Conservation (phyloP, 2,888 invertebrate species). For the Brassicogethes aeneus region DNA sequence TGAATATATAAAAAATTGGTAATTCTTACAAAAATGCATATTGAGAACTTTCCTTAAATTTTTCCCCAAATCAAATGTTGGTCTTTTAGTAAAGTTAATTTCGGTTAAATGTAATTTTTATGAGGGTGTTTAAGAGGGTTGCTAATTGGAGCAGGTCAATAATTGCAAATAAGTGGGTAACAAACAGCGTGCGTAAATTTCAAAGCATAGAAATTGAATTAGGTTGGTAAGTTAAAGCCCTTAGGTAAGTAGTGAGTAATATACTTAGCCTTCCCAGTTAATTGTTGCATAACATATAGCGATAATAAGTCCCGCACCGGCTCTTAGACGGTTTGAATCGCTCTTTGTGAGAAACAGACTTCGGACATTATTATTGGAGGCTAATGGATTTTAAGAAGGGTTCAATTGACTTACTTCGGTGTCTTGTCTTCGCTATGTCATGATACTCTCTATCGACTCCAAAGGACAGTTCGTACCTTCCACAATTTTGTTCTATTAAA, state of each 20-base stretch:
- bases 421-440: conserved; percentile 22
- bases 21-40: too few relatives aligned
- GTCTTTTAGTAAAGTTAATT: too few relatives aligned
- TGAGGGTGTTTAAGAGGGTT: too few relatives aligned
- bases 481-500: conserved; percentile 4
- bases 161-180: too few relatives aligned
- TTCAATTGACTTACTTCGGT: conserved; percentile 27
- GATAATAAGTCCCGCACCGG: conserved; percentile 39
- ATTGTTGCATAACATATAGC: conserved; percentile 40
- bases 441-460: conserved; percentile 14
- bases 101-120: too few relatives aligned
- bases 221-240: conserved; percentile 40
- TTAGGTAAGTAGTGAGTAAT: conserved; percentile 41
- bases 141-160: too few relatives aligned
- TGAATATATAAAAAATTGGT: too few relatives aligned
- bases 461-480: conserved; percentile 16
- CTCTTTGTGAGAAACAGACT: conserved; percentile 41
- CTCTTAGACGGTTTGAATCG: conserved; percentile 40
- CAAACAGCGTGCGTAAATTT: conserved; percentile 11
- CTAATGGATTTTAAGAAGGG: conserved; percentile 45
- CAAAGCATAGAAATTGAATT: conserved; percentile 31
- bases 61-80: too few relatives aligned
- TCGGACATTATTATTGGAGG: conserved; percentile 43
- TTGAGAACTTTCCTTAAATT: too few relatives aligned
- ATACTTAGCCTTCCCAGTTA: conserved; percentile 40